Conservation (phyloP, 2,113 vertebrate species). For the Otolemur garnettii region DNA sequence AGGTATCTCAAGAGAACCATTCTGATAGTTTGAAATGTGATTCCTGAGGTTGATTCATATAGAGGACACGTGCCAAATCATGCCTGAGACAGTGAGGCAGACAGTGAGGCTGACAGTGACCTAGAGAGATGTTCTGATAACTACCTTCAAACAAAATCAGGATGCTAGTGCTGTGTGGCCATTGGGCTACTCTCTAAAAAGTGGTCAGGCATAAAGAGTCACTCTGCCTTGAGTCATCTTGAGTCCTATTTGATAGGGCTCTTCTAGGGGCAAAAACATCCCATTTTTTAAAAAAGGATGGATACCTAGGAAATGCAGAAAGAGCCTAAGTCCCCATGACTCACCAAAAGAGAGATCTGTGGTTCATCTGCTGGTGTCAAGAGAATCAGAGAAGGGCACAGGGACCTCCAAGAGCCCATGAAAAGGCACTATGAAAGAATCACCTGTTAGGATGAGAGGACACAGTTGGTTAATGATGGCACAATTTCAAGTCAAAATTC, state of each 20-base stretch:
- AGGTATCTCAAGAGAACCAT: not conserved
- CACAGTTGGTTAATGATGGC: not conserved
- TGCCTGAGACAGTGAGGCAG: not conserved
- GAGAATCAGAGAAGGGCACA: not conserved
- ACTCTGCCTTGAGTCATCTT: not conserved
- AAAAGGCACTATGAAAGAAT: not conserved
- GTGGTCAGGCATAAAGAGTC: not conserved
- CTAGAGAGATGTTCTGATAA: not conserved
- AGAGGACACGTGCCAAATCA: not conserved
- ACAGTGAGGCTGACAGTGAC: not conserved
- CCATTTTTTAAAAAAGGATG: no score
- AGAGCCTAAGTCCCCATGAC: not conserved
- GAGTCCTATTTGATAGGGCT: not conserved
- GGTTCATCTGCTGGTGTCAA: not conserved
- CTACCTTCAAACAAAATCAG: not conserved
- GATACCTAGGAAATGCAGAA: not conserved
- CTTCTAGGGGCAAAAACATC: rapidly evolving
- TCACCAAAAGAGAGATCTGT: not conserved
- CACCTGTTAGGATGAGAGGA: not conserved
- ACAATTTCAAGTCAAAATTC: not conserved
- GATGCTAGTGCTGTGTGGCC: not conserved
- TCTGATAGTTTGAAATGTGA: not conserved
- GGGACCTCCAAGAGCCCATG: not conserved
- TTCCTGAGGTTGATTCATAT: not conserved
- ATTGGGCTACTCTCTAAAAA: not conserved